Conservation (phyloP, 2,888 invertebrate genomes). For the Isoperla grammatica region DNA sequence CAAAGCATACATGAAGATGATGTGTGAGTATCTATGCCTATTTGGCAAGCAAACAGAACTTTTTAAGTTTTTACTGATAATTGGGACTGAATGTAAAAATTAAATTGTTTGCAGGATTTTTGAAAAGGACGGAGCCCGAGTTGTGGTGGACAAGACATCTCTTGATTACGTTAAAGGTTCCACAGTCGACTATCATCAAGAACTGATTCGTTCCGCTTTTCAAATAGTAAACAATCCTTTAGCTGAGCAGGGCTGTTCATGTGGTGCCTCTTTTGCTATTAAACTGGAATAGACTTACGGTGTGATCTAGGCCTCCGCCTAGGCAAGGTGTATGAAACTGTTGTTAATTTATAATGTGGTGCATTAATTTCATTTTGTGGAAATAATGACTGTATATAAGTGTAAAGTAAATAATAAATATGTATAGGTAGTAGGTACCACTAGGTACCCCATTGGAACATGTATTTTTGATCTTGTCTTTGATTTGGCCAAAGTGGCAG, state of each 20-base stretch:
- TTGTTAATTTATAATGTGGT: too few relatives aligned
- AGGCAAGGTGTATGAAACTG: too few relatives aligned
- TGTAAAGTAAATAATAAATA: too few relatives aligned
- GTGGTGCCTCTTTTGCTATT: conserved; percentile 94
- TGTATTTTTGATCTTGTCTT: too few relatives aligned
- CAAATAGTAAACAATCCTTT: conserved; percentile 88
- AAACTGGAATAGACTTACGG: conserved; percentile 53
- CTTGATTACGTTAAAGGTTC: conserved; percentile 89
- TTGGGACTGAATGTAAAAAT: too few relatives aligned
- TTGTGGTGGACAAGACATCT: conserved; percentile 86
- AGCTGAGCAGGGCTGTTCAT: conserved; percentile 96
- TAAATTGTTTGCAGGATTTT: conserved; percentile 54
- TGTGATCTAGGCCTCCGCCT: too few relatives aligned
- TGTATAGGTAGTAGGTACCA: too few relatives aligned
- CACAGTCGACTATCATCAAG: conserved; percentile 90
- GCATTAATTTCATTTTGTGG: too few relatives aligned
- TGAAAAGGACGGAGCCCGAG: conserved; percentile 70
- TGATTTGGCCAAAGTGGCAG: too few relatives aligned
- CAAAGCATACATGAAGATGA: conserved; percentile 59
- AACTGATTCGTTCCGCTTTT: conserved; percentile 92
- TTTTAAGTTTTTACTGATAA: too few relatives aligned
- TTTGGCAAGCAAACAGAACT: neutral
- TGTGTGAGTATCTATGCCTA: conserved; percentile 24
- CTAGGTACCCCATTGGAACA: too few relatives aligned
- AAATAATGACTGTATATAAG: too few relatives aligned